Evolutionary conservation across 2,888 invertebrate genomes (phyloP), one percentile per base, ranked within the genome.

Genomic region (Galerucella pusilla): DNA sequence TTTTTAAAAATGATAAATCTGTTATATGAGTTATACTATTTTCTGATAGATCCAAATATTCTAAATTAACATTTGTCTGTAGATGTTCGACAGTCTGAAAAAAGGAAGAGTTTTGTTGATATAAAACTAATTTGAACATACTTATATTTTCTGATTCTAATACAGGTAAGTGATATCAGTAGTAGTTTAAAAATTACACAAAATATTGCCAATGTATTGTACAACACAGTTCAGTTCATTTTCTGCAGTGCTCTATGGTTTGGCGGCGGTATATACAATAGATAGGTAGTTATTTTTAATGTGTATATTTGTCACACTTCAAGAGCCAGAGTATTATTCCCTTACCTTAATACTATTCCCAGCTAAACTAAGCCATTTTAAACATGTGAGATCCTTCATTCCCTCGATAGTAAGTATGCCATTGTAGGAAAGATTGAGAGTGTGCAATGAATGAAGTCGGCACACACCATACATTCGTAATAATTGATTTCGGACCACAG

Each of bases 321-420:
- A 42, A 42, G 35, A 42, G 35, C 7, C 7, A 42, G 35, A 42
- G 9, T 42, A 7, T 42, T 14, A 67, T 67, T 54, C 16, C 74
- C 72, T 77, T 69, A 92, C 92, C 90, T 97, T 97, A 82, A 97
- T 95, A 84, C 94, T 96, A 88, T 97, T 97, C 78, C 95, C 95
- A 88, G 94, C 92, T 73, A 97, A 89, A 88, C 96, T 95, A 69
- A 97, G 89, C 84, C 94, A 93, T 85, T 93, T 93, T 75, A 97
- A 89, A 84, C 94, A 93, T 70, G 91, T 90, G 80, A 97, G 90
- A 76, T 96, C 96, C 86, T 95, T 95, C 14, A 97, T 89, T 11
- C 97, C 97, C 87, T 97, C 97, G 83, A 97, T 96, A 74, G 94
- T 94, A 63, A 96, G 90, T 80, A 97, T 95, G 68, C 94, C 94